Base-by-base conservation (phyloP, 64 coral and sea anemone species). In the Actinia tenebrosa region DNA sequence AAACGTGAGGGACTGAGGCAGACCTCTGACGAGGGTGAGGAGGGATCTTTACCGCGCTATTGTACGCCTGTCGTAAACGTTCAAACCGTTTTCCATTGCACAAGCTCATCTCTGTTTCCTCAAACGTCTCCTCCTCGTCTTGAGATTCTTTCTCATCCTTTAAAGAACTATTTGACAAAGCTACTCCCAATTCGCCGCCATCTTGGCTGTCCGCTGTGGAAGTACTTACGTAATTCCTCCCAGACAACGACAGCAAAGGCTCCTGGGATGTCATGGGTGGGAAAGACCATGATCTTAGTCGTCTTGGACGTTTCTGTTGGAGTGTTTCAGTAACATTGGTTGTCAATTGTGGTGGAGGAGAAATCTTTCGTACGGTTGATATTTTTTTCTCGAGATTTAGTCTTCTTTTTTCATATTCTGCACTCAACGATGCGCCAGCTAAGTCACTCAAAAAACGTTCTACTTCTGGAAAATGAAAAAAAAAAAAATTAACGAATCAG, bases 351-450 rank as follows among this genome's bases (percentile, higher is more conserved):
- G 79, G 14, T 10, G 77, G 26, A 2, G 79, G 79, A 20, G 79
- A 81, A 20, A 81, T 45, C 22, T 81, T 45, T 81, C 79, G 43
- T 3, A 81, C 79, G 7, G 79, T 53, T 19, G 50, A 81, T 5
- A 81, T 20, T 53, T 81, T 81, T 81, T 81, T 81, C 79, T 81
- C 79, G 9, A 81, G 79, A 81, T 45, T 81, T 0, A 81, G 44
- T 81, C 79, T 44, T 81, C 79, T 50, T 47, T 52, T 81, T 53
- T 81, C 79, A 16, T 81, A 53, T 25, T 81, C 79, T 18, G 79
- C 79, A 4, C 79, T 81, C 6, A 81, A 44, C 6, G 79, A 81
- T 4, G 79, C 79, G 7, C 79, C 79, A 7, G 79, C 79, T 18
- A 81, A 53, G 10, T 81, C 79, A 50, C 46, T 81, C 79, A 81